Conservation (phyloP, 2,797 vertebrate genomes). For the Leptodactylus fallax region DNA sequence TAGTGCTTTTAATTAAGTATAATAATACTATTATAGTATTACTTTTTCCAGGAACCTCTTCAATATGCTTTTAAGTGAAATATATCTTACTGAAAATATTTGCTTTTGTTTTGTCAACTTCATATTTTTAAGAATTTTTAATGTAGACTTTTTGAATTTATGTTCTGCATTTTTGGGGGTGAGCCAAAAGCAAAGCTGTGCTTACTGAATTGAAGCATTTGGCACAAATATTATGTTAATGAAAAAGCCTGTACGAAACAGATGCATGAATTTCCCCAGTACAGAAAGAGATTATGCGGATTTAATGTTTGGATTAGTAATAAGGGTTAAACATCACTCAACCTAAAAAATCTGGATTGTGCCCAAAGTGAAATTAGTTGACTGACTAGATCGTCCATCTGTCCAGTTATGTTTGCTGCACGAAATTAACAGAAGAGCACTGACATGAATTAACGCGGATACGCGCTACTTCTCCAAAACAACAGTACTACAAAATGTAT, state of each 20-base stretch:
- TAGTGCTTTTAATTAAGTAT: not conserved
- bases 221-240: slow-evolving; percentile 61
- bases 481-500: not conserved
- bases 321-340: slow-evolving; percentile 63
- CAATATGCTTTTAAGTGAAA: slow-evolving; percentile 15
- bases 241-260: slow-evolving; percentile 63
- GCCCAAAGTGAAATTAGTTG: slow-evolving; percentile 64
- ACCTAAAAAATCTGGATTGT: slow-evolving; percentile 61
- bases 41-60: not conserved
- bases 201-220: slow-evolving; percentile 61
- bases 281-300: slow-evolving; percentile 66
- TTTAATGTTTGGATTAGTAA: slow-evolving; percentile 65
- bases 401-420: slow-evolving; percentile 58
- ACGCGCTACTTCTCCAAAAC: not conserved
- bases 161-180: not conserved
- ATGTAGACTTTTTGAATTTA: slow-evolving; percentile 30
- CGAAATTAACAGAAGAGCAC: slow-evolving; percentile 31
- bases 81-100: slow-evolving; percentile 49
- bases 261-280: slow-evolving; percentile 60
- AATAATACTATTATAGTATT: not conserved
- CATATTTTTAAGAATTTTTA: slow-evolving; percentile 37
- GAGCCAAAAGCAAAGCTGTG: slow-evolving; percentile 61
- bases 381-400: slow-evolving; percentile 59
- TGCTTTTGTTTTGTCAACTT: slow-evolving; percentile 58
- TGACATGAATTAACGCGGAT: slow-evolving; percentile 22